phyloP scores from a whole-genome alignment of 2,888 invertebrate genomes.

The Scaeva pyrastri region DNA sequence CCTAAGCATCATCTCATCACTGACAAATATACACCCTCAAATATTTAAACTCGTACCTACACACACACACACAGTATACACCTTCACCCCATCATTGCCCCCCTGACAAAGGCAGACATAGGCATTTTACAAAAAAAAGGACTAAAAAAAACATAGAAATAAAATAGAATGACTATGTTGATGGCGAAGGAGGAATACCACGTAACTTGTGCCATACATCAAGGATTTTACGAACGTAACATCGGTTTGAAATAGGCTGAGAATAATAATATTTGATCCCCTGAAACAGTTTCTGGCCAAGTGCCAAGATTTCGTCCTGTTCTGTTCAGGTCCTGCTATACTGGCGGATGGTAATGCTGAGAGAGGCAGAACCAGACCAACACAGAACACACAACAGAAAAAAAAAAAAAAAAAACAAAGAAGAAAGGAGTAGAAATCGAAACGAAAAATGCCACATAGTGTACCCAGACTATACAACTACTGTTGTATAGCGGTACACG shows the following conservation, averaged over 20 bases:
- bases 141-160: constrained; percentile 12
- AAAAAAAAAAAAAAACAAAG: not conserved
- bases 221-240: constrained; percentile 76
- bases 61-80: not conserved
- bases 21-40: constrained; percentile 52
- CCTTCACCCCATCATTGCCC: not conserved
- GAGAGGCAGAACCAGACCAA: constrained; percentile 51
- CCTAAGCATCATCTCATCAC: constrained; percentile 57
- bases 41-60: constrained; percentile 23
- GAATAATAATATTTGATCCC: constrained; percentile 76
- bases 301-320: constrained; percentile 71
- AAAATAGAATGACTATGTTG: constrained; percentile 51
- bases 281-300: constrained; percentile 75
- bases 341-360: constrained; percentile 32
- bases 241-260: constrained; percentile 76
- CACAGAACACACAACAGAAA: not conserved
- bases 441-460: constrained; percentile 72
- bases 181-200: constrained; percentile 66
- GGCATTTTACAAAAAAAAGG: not conserved
- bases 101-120: constrained; percentile 27
- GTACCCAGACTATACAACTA: not conserved
- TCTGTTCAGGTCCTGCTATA: constrained; percentile 16
- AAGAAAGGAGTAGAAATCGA: constrained; percentile 59
- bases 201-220: constrained; percentile 75
- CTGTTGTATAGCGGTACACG: not conserved